Percentiles rank a stretch among this genome's conserved stretches.
Evolutionary conservation across 2,888 invertebrate genomes (phyloP).

Genomic region (Brachynemurus nebulosus): DNA sequence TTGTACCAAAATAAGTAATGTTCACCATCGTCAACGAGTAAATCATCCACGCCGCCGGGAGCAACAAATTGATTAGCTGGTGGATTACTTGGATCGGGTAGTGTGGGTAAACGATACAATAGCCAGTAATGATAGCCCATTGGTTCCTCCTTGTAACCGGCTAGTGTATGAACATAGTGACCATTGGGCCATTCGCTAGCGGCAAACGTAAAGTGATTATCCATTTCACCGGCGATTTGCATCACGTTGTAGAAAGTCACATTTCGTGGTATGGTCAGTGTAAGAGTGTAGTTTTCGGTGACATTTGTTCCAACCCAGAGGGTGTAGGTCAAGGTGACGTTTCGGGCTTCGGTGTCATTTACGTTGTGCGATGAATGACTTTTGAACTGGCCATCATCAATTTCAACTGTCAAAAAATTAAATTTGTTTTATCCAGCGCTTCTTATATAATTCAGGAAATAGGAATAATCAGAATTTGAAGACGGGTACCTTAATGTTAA

Average conservation of each 20-base stretch:
- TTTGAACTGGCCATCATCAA: conserved; percentile 26
- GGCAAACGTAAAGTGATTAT: conserved; percentile 41
- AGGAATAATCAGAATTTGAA: too few species aligned
- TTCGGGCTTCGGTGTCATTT: conserved; percentile 46
- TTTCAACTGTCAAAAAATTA: conserved; percentile 4
- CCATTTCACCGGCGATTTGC: conserved; percentile 59
- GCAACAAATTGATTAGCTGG: conserved; percentile 80
- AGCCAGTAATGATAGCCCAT: conserved; percentile 85
- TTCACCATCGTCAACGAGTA: conserved; percentile 75
- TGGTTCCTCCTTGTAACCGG: conserved; percentile 64
- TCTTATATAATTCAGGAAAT: too few species aligned
- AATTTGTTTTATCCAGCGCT: too few species aligned
- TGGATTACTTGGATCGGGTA: conserved; percentile 65
- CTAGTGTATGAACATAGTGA: conserved; percentile 79
- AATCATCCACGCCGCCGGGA: conserved; percentile 78
- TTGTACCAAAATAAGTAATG: conserved; percentile 89
- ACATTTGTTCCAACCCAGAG: conserved; percentile 81
- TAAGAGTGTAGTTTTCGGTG: conserved; percentile 65
- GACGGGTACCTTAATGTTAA: too few species aligned
- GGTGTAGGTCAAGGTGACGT: conserved; percentile 70
- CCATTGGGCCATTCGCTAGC: conserved; percentile 88
- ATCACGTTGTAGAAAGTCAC: conserved; percentile 41
- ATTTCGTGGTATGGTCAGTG: conserved; percentile 59
- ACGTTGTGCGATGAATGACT: conserved; percentile 31
- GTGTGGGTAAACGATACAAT: conserved; percentile 65